Base-by-base conservation (phyloP, 2,113 vertebrate genomes). In the Leptobrachium ailaonicum region DNA sequence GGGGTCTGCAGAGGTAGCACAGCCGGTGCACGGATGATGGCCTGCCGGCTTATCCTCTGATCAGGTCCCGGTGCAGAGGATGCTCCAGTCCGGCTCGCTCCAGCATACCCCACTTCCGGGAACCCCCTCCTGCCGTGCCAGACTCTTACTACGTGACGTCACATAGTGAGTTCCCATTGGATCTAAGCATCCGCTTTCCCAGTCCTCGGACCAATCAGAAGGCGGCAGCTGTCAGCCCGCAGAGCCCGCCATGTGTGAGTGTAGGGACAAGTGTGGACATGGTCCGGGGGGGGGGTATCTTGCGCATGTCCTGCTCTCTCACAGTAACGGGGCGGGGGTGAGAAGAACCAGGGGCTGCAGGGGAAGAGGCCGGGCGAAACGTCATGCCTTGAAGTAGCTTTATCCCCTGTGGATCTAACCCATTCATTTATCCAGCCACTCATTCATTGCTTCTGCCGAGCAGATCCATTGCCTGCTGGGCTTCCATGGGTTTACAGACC, bases 221-320 rank as follows among this genome's bases (percentile, higher is more conserved):
- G 3, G 50, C 71, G 62, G 78, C 78, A 80, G 78, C 71, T 80
- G 78, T 68, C 78, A 80, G 10, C 71, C 47, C 42, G 44, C 47
- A 56, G 71, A 45, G 41, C 8, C 43, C 56, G 60, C 47, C 67
- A 9, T 32, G 20, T 50, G 41, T 13, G 42, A 4, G 56, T 42
- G 41, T 13, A 10, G 10, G 43, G n/a, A 6, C 68, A n/a, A n/a
- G n/a, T n/a, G n/a, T n/a, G n/a, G n/a, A n/a, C n/a, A n/a, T n/a
- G n/a, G n/a, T n/a, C n/a, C 2, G 43, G 68, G 67, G 68, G 45
- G 50, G 44, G 32, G 47, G 8, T 50, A 8, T 32, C 47, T 50
- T 4, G 47, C 4, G 47, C 47, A 0, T 8, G 47, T 1, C 47
- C 47, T 50, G 47, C 47, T 0, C 47, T 5, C 47, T 50, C 47